Base-by-base conservation (phyloP, 2,888 invertebrate species). In the Maniola hyperantus region DNA sequence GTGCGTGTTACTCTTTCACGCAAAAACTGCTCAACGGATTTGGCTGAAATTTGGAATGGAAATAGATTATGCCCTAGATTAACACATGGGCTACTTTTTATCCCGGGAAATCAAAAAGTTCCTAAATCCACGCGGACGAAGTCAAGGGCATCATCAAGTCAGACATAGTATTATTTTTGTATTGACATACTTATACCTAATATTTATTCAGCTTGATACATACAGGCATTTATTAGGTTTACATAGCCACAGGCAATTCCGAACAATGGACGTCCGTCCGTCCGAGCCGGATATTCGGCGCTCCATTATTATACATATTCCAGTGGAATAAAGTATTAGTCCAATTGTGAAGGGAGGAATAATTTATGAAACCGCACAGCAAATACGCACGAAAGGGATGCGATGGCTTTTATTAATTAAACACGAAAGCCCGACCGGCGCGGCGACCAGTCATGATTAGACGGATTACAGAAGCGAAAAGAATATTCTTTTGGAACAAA, bases 361-460 rank as follows among this genome's bases (percentile, higher is more conserved):
- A 36, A 55, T 39, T 55, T 55, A 39, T 39, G 5, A 36, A 36
- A 15, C 34, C 36, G 55, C 55, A 55, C 15, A 15, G 54, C 15
- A 54, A 55, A 55, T 36, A 36, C 15, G 36, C 15, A 11, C 36
- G 15, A 15, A 55, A 39, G 48, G 39, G n/a, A 46, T n/a, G n/a
- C 46, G 36, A 10, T 13, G 51, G 51, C n/a, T 15, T 42, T 42
- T 11, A 20, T 57, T 57, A 57, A 57, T 57, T 39, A 42, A 42
- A 57, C 57, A 39, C 39, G 42, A 57, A 20, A 18, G 57, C 11
- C 18, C 20, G 20, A 10, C n/a, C n/a, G n/a, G n/a, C n/a, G n/a
- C n/a, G n/a, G n/a, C n/a, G n/a, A n/a, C 36, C 33, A 7, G 34
- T 15, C 54, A 54, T 34, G 33, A 54, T 34, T 6, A 54, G 36